Conservation (phyloP, 2,113 vertebrate species). For the Hemiscyllium ocellatum region DNA sequence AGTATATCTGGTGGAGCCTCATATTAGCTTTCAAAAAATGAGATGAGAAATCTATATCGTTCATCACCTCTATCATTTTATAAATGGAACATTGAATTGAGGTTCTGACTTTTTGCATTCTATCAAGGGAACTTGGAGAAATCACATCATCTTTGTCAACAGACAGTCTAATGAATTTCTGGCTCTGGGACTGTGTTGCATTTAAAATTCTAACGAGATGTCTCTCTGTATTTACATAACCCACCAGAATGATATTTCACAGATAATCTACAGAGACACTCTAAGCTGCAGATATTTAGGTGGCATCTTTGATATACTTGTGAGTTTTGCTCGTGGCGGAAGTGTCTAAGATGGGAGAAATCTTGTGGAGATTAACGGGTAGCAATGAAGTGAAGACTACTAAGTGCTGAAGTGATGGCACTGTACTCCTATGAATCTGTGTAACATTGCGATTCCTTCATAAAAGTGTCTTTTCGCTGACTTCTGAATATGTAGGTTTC, state of each 20-base stretch:
- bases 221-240: constrained; percentile 37
- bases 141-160: constrained; percentile 38
- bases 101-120: constrained; percentile 36
- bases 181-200: constrained; percentile 14
- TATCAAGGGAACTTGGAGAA: background rate
- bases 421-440: background rate
- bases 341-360: background rate
- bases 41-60: constrained; percentile 36
- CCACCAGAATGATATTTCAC: constrained; percentile 4
- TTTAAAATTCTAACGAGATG: constrained; percentile 37
- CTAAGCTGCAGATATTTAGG: constrained; percentile 14
- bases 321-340: background rate
- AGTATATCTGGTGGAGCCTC: background rate
- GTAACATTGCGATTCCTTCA: background rate
- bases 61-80: constrained; percentile 37
- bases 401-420: background rate
- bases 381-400: background rate
- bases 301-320: background rate
- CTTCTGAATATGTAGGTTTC: background rate
- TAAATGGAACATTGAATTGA: constrained; percentile 37
- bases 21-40: constrained; percentile 21
- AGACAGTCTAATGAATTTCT: constrained; percentile 35
- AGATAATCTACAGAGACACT: constrained; percentile 9
- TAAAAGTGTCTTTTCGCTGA: background rate
- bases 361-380: background rate